Evolutionary conservation across 2,113 vertebrate genomes (phyloP), one percentile per base, ranked within the genome.

Genomic region (Cricetomys ansorgei): DNA sequence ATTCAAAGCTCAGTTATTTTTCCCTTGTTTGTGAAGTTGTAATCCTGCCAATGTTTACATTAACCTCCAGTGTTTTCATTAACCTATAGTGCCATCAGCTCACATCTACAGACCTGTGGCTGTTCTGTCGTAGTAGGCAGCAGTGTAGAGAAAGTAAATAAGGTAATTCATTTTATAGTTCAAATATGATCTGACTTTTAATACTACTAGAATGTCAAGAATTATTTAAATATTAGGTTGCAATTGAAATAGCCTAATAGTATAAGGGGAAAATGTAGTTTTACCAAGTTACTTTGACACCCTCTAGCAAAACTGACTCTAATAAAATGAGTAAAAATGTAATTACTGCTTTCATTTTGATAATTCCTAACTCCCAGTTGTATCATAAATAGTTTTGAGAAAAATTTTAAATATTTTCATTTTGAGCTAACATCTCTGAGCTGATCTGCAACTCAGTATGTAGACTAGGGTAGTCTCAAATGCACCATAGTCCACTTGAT

Each of bases 101-200:
- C 99, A 97, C 99, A 99, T 98, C 98, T 99, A 87, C 99, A 99
- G 98, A 99, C 99, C 16, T 99, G 99, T 87, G 99, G 99, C 98
- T 99, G 99, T 96, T 99, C 99, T 31, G 99, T 99, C 19, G 99
- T 99, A 4, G 99, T 99, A 94, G 99, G 99, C 96, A 99, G 99
- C 98, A 99, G 99, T 48, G 98, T 99, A 93, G 99, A 99, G 96
- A 99, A 99, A 99, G 99, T 99, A 88, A 99, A 99, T 97, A 99
- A 99, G 99, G 99, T 99, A 99, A 97, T 84, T 40, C 72, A 62
- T 27, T 96, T 97, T 94, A 21, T 81, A 92, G 88, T 53, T 87
- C 21, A 11, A 65, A 70, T 25, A 89, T 84, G 55, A 67, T 95
- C 59, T 50, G 65, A 70, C 59, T 88, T 95, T 94, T 91, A 80